A percentile compares a stretch with the other conserved stretches of the same genome.
phyloP scores from a whole-genome alignment of 2,797 vertebrate species.

The Sciurus vulgaris region DNA sequence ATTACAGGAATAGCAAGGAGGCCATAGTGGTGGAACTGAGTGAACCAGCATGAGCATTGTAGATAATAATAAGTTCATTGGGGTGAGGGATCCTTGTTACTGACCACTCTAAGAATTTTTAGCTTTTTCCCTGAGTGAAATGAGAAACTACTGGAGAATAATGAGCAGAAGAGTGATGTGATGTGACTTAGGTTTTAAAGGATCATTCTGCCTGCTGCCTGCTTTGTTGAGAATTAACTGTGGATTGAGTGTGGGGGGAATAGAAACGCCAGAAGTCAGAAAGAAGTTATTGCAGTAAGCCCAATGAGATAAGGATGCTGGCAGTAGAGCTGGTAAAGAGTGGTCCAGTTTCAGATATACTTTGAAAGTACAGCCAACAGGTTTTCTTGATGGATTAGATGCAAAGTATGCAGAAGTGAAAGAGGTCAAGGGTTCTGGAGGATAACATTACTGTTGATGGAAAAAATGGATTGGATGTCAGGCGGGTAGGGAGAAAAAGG shows the following conservation, averaged over 20 bases:
- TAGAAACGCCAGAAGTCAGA: not conserved
- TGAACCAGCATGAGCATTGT: not conserved
- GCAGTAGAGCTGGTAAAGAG: not conserved
- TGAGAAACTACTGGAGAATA: not conserved
- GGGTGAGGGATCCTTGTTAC: not conserved
- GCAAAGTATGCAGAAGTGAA: not conserved
- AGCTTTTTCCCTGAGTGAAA: not conserved
- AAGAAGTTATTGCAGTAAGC: not conserved
- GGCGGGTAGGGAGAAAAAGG: not conserved
- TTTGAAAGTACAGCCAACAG: not conserved
- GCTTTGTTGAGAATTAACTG: not conserved
- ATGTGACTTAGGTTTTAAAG: not conserved
- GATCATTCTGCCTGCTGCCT: not conserved
- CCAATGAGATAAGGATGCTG: not conserved
- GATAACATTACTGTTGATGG: not conserved
- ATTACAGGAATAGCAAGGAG: not conserved
- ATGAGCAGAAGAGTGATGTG: not conserved
- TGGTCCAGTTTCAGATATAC: not conserved
- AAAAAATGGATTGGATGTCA: slow-evolving; percentile 6
- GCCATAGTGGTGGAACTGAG: not conserved
- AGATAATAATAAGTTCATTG: not conserved
- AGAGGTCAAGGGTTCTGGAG: not conserved
- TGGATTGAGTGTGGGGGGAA: accelerated
- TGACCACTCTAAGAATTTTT: not conserved
- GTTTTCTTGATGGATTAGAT: not conserved